Evolutionary conservation across 1,140 invertebrate species (phyloP), one percentile per base, ranked within the genome.

Genomic region (Solenopsis invicta): DNA sequence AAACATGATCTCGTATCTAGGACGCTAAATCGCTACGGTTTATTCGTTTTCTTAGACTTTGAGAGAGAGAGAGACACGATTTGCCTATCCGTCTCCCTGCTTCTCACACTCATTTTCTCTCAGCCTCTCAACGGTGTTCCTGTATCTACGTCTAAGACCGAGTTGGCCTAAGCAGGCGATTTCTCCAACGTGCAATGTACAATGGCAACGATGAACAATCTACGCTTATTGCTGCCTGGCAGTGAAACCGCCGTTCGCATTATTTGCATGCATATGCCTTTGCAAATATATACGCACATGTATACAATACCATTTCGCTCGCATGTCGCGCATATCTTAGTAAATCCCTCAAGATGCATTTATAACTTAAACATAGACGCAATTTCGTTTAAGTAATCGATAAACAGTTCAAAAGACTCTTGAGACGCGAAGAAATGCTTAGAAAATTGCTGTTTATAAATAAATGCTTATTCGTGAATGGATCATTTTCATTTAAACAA

Each of bases 191-290:
- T 84, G 87, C 62, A 90, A 87, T 72, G 85, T 89, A 88, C 87
- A 91, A 90, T 92, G 77, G 88, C 81, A 87, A 87, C 71, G 77
- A 87, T 62, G 87, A 59, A 85, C 89, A 88, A 84, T 86, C 88
- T 88, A 92, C 91, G 84, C 87, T 84, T 87, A 91, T 90, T 91
- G 87, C 90, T 84, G 91, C 80, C 85, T 91, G 89, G 77, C 91
- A 92, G 90, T 92, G 89, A 92, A 92, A 92, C 89, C 56, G 82
- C 41, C 71, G 77, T 50, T 78, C 29, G 34, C 80, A 52, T 77
- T 77, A 80, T 87, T 76, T 88, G 74, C 80, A 72, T 90, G 81
- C 88, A 45, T 56, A 24, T 45, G 54, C 5, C n/a, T 59, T 41
- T 59, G 59, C 18, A 69, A 69, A 69, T 48, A 64, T 16, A 37